Conservation (phyloP, 92 coral and sea anemone species). For the Actinostola sp. region DNA sequence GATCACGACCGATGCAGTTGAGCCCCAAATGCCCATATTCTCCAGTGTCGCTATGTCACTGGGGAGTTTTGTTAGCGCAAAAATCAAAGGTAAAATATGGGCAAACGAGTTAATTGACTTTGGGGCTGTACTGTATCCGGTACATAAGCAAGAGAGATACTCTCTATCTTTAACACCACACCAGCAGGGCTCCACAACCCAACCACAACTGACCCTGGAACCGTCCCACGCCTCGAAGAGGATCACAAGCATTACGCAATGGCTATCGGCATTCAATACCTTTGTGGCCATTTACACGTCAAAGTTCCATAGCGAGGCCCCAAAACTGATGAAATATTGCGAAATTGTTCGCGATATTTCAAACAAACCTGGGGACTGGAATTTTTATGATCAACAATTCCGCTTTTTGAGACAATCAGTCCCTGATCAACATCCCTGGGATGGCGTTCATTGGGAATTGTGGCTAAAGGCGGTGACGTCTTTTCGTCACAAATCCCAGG, state of each 20-base stretch:
- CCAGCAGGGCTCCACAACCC: too few relatives aligned
- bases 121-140: background rate
- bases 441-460: too few relatives aligned
- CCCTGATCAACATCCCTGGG: too few relatives aligned
- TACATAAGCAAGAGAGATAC: background rate
- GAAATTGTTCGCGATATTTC: constrained; percentile 24
- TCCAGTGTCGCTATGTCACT: background rate
- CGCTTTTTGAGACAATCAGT: too few relatives aligned
- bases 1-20: too few relatives aligned
- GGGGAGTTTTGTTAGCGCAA: constrained; percentile 7
- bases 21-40: background rate
- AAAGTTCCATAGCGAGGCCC: constrained; percentile 2
- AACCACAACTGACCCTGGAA: constrained; percentile 21
- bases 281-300: constrained; percentile 20
- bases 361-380: too few relatives aligned
- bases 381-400: too few relatives aligned
- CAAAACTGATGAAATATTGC: constrained; percentile 25
- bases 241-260: constrained; percentile 13
- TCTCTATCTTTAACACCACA: background rate
- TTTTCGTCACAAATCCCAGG: too few relatives aligned
- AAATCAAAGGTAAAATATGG: constrained; percentile 25
- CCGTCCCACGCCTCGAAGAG: constrained; percentile 10
- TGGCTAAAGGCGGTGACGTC: too few relatives aligned
- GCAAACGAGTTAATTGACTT: constrained; percentile 3
- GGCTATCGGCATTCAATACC: constrained; percentile 30